Base-by-base conservation (phyloP, 2,888 invertebrate species). In the Limnephilus rhombicus region DNA sequence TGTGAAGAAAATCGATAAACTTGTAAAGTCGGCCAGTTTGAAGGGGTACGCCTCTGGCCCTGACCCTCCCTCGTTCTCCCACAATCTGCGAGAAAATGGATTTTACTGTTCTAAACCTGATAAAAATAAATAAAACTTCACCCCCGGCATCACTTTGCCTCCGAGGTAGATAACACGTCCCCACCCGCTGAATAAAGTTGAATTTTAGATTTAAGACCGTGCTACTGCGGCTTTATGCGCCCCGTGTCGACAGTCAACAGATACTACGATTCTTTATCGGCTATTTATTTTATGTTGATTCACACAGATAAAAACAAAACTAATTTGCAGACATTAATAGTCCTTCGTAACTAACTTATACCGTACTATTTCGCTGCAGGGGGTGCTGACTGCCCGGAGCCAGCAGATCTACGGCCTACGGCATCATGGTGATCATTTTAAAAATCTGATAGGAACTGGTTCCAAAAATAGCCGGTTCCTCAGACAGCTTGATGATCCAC, bases 121-220 rank as follows among this genome's bases (percentile, higher is more conserved):
- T 92, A 90, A 92, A 89, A 90, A 93, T 93, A 92, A 91, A 93
- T 90, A 90, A 90, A 86, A 34, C 37, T 24, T 31, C 12, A 37
- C 85, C 80, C 89, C 82, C 89, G 83, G 85, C 91, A 89, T 49
- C 88, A 89, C 83, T 91, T 91, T 89, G 89, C 91, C 85, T 80
- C 45, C 45, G 68, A 89, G 87, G 88, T 82, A 91, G 91, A 91
- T 89, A 85, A 85, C 89, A 68, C 37, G 45, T 82, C 49, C 80
- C 80, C 91, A 89, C 82, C 90, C 82, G 45, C 29, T 49, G 90
- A 90, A 90, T 41, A 45, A 68, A 83, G 90, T 90, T 82, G 24
- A 82, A 90, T 83, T 89, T 89, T 34, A 89, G 88, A 89, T 89
- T 68, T 89, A 80, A 89, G 88, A 34, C 88, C 24, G 31, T 3